Conservation (phyloP, 2,888 invertebrate genomes). For the Gastracanthus pulcherrimus region DNA sequence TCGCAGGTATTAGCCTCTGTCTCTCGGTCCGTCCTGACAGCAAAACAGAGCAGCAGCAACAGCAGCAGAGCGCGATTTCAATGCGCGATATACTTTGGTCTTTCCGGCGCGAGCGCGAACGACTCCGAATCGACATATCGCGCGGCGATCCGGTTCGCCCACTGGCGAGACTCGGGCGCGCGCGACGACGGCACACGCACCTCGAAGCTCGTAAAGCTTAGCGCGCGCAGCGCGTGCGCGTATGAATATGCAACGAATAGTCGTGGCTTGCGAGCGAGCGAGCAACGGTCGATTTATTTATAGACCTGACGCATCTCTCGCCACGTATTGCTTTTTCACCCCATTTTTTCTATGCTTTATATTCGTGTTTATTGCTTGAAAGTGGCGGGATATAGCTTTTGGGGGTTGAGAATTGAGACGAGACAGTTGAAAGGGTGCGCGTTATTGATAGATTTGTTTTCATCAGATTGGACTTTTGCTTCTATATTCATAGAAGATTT, state of each 20-base stretch:
- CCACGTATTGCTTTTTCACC: not conserved
- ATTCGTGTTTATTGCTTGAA: not conserved
- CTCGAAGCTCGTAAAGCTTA: too few relatives aligned
- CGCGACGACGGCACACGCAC: slow-evolving; percentile 63
- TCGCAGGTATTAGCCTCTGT: not conserved
- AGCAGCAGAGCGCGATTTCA: slow-evolving; percentile 65
- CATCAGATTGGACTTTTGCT: too few relatives aligned
- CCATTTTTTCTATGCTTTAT: not conserved
- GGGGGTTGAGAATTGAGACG: too few relatives aligned
- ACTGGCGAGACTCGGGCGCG: too few relatives aligned
- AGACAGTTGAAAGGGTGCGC: too few relatives aligned
- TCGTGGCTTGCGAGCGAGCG: slow-evolving; percentile 47
- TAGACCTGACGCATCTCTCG: slow-evolving; percentile 72
- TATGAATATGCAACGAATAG: slow-evolving; percentile 76
- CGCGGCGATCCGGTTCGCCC: slow-evolving; percentile 75
- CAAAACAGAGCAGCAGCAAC: too few relatives aligned
- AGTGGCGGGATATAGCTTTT: too few relatives aligned
- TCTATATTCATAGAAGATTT: too few relatives aligned
- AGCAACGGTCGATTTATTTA: slow-evolving; percentile 73
- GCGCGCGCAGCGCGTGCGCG: slow-evolving; percentile 63
- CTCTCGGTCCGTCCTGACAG: not conserved
- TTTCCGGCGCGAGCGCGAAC: slow-evolving; percentile 63
- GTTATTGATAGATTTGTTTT: too few relatives aligned
- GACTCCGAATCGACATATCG: slow-evolving; percentile 74
- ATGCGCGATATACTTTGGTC: slow-evolving; percentile 65